Evolutionary conservation across 1,140 invertebrate genomes (phyloP).

Genomic region (Drosophila sulfurigaster): DNA sequence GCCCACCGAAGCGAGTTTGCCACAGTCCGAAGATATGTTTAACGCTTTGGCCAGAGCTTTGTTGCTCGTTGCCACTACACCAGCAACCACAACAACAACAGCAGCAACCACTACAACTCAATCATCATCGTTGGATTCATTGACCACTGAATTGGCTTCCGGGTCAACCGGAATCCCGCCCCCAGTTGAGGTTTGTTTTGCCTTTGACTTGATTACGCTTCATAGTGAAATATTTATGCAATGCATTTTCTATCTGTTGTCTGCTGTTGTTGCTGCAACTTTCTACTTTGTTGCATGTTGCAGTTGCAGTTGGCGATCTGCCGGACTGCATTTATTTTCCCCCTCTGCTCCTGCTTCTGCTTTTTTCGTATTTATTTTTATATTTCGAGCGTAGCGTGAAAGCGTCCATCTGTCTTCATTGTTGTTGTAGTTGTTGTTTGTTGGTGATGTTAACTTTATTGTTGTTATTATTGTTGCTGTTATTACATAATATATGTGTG

Average conservation of each 20-base stretch:
- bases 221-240: slow-evolving; percentile 34
- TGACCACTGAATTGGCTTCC: slow-evolving; percentile 53
- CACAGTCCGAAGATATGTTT: slow-evolving; percentile 35
- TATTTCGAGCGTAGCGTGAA: slow-evolving; percentile 74
- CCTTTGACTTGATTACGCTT: slow-evolving; percentile 38
- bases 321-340: slow-evolving; percentile 54
- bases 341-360: too few relatives aligned
- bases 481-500: slow-evolving; percentile 49
- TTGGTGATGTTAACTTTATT: background rate
- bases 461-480: slow-evolving; percentile 4
- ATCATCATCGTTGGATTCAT: slow-evolving; percentile 4
- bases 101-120: slow-evolving; percentile 29
- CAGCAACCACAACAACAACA: slow-evolving; percentile 40
- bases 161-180: slow-evolving; percentile 50
- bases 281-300: slow-evolving; percentile 56
- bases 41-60: slow-evolving; percentile 39
- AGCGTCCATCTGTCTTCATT: slow-evolving; percentile 37
- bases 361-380: slow-evolving; percentile 61
- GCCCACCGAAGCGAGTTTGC: slow-evolving; percentile 2
- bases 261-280: slow-evolving; percentile 47
- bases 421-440: slow-evolving; percentile 3
- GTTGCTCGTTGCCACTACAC: slow-evolving; percentile 57
- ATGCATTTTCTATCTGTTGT: background rate
- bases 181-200: slow-evolving; percentile 59
- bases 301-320: slow-evolving; percentile 39